Evolutionary conservation across 1,140 invertebrate species (phyloP), one percentile per base, ranked within the genome.

Genomic region (Yoshiicerus persimilis): DNA sequence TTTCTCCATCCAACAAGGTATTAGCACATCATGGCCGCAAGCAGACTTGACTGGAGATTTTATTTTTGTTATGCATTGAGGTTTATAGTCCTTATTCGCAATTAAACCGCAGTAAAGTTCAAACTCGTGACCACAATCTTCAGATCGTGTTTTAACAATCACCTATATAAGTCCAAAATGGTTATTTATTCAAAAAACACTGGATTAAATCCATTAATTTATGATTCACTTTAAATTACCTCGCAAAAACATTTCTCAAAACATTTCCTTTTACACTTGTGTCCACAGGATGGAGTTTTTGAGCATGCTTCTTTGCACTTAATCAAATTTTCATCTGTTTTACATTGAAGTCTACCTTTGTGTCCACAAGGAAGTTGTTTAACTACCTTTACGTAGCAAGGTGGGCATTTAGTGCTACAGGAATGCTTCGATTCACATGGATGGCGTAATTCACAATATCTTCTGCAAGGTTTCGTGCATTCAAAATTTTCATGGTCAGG

Each of bases 211-310:
- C n/a, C n/a, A n/a, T n/a, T n/a, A n/a, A n/a, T n/a, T n/a, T n/a
- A n/a, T n/a, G n/a, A n/a, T n/a, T n/a, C n/a, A n/a, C n/a, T n/a
- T n/a, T 36, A 86, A 23, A 16, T 23, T 3, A 25, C 25, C n/a
- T 87, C 10, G n/a, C n/a, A 70, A n/a, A 77, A 30, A 64, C 47
- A 41, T 90, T 75, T 4, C 16, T 83, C 90, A 88, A 16, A 30
- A 32, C 47, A 87, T 87, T 30, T 34, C 10, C 56, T 8, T 13
- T 36, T 25, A 8, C 90, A 91, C 36, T 41, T 34, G 56, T 91
- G 91, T n/a, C 89, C 75, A 90, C 91, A 91, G 5, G 11, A 1
- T 1, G n/a, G n/a, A 83, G 25, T 2, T 90, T 34, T 77, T 23
- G 64, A 39, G 47, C 90, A 91, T 10, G 36, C 13, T 1, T n/a